Evolutionary conservation across 2,888 invertebrate genomes (phyloP), one percentile per base, ranked within the genome.

Genomic region (Eristalis intricaria): DNA sequence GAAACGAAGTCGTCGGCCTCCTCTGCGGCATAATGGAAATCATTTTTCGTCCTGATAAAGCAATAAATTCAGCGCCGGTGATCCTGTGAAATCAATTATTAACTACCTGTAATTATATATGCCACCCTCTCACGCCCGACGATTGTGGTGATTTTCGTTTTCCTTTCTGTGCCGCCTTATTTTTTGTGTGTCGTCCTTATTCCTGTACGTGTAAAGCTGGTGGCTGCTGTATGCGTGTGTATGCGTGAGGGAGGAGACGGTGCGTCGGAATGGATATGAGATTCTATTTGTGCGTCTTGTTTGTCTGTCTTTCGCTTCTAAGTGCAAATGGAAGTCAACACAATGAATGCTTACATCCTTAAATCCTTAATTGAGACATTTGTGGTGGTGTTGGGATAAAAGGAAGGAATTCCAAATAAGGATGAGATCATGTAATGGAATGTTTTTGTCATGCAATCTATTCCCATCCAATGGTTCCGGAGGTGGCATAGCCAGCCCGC

Each of bases 41-140:
- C 75, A 87, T 87, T 87, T 80, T 87, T 87, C 87, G 87, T 87
- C 84, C 68, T 87, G 80, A 87, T 87, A 87, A 87, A 80, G 68
- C 79, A 84, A 87, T 87, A 79, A 79, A 84, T 87, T 79, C 77
- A 11, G 23, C 13, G 19, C 8, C 50, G 65, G 60, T 60, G 69
- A 77, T 64, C 81, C 74, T 73, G 64, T 74, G 68, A 60, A 87
- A 87, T 87, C 84, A 87, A 87, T 87, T 87, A 87, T 87, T 79
- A 87, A 87, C 79, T 76, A 87, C 87, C 84, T 87, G 79, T 84
- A 87, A 84, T 84, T 87, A 87, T 75, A 40, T 73, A 56, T 38
- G 50, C 29, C 43, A 35, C 19, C 56, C 11, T 4, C 7, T 4
- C 3, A n/a, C 13, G 35, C 23, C 4, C n/a, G 5, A 3, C 19